Evolutionary conservation across 2,888 invertebrate species (phyloP).

Genomic region (Neelides folsomi): DNA sequence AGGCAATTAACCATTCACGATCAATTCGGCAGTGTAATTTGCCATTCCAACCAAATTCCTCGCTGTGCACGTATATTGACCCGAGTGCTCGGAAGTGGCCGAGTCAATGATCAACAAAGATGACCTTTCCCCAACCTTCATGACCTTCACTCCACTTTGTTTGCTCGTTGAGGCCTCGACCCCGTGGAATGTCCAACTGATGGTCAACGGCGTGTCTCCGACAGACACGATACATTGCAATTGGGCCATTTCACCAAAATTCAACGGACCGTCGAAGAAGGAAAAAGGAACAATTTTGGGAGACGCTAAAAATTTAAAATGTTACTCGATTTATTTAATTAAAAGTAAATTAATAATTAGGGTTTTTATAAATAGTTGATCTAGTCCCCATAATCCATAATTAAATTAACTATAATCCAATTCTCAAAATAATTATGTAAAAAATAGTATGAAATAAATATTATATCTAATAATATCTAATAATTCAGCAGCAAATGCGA

Average conservation of each 20-base stretch:
- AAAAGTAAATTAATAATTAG: neutral
- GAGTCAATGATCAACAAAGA: conserved; percentile 55
- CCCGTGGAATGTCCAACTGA: conserved; percentile 51
- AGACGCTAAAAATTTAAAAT: conserved; percentile 29
- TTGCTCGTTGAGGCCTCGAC: conserved; percentile 30
- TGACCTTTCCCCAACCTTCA: conserved; percentile 44
- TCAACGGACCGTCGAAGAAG: conserved; percentile 32
- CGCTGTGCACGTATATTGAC: conserved; percentile 61
- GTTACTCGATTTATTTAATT: no score
- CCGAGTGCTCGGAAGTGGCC: conserved; percentile 56
- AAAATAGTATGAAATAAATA: no score
- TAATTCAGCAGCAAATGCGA: neutral
- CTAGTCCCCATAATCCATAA: no score
- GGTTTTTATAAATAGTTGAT: neutral
- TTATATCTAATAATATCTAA: no score
- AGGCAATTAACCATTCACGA: conserved; percentile 40
- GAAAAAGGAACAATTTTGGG: conserved; percentile 34
- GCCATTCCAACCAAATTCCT: conserved; percentile 56
- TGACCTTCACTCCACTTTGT: conserved; percentile 24
- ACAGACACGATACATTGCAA: conserved; percentile 34
- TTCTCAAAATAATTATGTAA: no score
- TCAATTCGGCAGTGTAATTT: conserved; percentile 52
- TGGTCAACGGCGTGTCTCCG: conserved; percentile 39
- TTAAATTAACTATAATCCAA: no score
- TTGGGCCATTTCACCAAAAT: conserved; percentile 33